Percentiles rank a stretch among this genome's conserved stretches.
phyloP scores from a whole-genome alignment of 2,888 invertebrate species.

The Calameuta idolon region DNA sequence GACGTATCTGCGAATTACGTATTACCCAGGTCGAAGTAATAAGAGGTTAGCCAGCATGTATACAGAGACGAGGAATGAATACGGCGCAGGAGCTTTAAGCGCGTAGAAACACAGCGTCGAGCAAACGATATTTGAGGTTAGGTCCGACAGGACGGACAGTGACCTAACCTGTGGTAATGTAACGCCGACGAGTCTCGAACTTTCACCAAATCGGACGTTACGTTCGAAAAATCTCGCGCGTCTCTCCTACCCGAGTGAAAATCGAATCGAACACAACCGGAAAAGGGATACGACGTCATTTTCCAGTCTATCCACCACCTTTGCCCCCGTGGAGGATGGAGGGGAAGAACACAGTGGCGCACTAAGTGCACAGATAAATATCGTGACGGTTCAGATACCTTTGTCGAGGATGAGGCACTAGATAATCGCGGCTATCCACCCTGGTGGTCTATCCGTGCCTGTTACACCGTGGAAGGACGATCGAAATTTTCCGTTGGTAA shows the following conservation, averaged over 20 bases:
- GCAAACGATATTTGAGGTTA: neutral
- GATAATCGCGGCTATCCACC: neutral
- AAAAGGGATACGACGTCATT: neutral
- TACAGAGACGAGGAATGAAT: neutral
- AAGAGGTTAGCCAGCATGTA: neutral
- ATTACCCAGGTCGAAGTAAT: neutral
- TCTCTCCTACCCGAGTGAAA: neutral
- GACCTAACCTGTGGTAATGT: neutral
- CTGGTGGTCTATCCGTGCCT: neutral
- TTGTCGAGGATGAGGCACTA: neutral
- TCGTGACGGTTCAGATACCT: neutral
- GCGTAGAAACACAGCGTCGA: neutral
- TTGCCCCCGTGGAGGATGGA: neutral
- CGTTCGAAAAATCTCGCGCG: neutral
- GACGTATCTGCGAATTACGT: neutral
- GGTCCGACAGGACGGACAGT: slow-evolving; percentile 1
- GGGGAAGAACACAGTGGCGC: neutral
- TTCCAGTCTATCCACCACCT: neutral
- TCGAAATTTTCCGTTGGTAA: neutral
- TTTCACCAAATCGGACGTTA: neutral
- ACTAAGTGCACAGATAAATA: neutral
- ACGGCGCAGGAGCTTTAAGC: neutral
- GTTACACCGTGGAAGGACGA: neutral
- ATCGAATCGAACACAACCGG: neutral
- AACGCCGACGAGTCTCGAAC: neutral